Conservation (phyloP, 92 coral and sea anemone species). For the Actinernus sp. region DNA sequence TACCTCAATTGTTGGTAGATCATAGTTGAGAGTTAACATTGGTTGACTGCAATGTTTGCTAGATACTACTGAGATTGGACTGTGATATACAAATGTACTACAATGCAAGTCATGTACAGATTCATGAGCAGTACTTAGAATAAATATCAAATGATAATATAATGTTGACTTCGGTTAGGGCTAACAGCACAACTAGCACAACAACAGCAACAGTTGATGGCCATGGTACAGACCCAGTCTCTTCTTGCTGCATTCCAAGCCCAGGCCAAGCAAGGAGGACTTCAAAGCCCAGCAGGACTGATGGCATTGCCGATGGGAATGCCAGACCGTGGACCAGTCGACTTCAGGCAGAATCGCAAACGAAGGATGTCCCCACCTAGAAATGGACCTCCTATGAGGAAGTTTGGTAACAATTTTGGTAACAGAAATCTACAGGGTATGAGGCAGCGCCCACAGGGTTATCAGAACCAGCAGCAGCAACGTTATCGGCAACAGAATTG, state of each 20-base stretch:
- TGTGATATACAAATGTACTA: too few species aligned
- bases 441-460: background rate
- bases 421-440: slow-evolving; percentile 36
- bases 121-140: too few species aligned
- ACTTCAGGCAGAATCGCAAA: slow-evolving; percentile 70
- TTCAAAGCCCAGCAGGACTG: slow-evolving; percentile 31
- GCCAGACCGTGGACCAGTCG: slow-evolving; percentile 49
- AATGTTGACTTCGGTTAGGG: slow-evolving; percentile 24
- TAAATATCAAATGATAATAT: too few species aligned
- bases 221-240: slow-evolving; percentile 98
- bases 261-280: slow-evolving; percentile 64
- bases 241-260: slow-evolving; percentile 95
- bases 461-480: slow-evolving; percentile 20
- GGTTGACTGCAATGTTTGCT: too few species aligned
- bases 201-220: slow-evolving; percentile 94
- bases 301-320: slow-evolving; percentile 1
- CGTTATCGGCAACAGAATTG: slow-evolving; percentile 24
- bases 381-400: background rate
- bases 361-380: slow-evolving; percentile 57
- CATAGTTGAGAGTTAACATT: too few species aligned
- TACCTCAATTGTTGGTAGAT: too few species aligned
- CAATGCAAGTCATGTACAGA: too few species aligned
- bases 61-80: too few species aligned
- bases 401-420: slow-evolving; percentile 24
- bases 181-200: slow-evolving; percentile 81